Evolutionary conservation across 2,113 vertebrate species (phyloP), one percentile per base, ranked within the genome.

Genomic region (Gorsachius goisagi): DNA sequence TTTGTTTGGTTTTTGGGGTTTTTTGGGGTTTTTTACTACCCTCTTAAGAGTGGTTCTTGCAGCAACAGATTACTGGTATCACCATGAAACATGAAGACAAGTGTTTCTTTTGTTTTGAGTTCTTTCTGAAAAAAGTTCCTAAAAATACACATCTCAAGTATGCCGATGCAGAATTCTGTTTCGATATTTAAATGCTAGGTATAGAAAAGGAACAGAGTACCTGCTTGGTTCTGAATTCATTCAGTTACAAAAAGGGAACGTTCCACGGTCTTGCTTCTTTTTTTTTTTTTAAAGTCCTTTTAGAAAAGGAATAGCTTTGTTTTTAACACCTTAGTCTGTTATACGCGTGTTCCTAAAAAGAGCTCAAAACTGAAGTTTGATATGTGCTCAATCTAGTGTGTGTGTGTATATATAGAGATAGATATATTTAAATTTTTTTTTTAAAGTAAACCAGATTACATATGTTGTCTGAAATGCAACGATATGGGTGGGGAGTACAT

Each of bases 401-500:
- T 94, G 21, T 95, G 19, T 95, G 24, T 89, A 5, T 81, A 5
- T 95, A 8, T 86, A 32, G 89, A 53, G 52, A 28, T 74, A 72
- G 52, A 66, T 87, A 35, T 56, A 30, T 92, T 78, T 50, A 33
- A 26, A n/a, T n/a, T n/a, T 37, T 67, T 44, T 86, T 55, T 78
- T 81, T 49, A 23, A 80, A 92, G 16, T 92, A 63, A 95, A 90
- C 24, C 26, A 86, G 72, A 89, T 97, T 95, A 86, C 88, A 23
- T 96, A 74, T 94, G 23, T 91, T 95, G 41, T 96, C 71, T 96
- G 94, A 97, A 94, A 95, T 95, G 93, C 94, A 92, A 59, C 55
- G 11, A 1, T 92, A 85, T 80, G 97, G 97, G 96, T 97, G 96
- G 95, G 95, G 95, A 97, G 60, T 96, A 72, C 39, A 91, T 89